Base-by-base conservation (phyloP, 1,140 invertebrate species). In the Leptinotarsa undecemlineata region DNA sequence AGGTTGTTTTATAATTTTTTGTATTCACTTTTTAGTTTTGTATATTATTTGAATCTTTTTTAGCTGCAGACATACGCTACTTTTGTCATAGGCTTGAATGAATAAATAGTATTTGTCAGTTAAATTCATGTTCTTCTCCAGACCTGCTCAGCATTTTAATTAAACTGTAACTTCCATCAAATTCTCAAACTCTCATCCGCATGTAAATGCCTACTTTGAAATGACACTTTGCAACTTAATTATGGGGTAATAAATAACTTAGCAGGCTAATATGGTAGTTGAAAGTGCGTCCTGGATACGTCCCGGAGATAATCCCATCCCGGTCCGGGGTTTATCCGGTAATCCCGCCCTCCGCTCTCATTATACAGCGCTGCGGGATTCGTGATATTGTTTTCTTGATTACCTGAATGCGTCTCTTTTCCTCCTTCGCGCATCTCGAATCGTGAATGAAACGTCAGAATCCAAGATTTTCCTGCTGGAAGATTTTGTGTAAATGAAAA, bases 341-440 rank as follows among this genome's bases (percentile, higher is more conserved):
- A 68, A 72, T 67, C 64, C 74, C 72, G 76, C 57, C 79, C 74
- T 75, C 80, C 79, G 77, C 75, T 74, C 77, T 81, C 81, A 82
- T 82, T 82, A 82, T 82, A 77, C 81, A 64, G 75, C 81, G 69
- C 81, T 70, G 78, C 80, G 72, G 81, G 81, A 79, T 74, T 77
- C 80, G 76, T 74, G 78, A 82, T 81, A 82, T 82, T 82, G 81
- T 82, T 82, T 82, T 82, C 81, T 82, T 82, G 81, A 82, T 82
- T 82, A 81, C 81, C 78, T 82, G 80, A 17, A 15, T 8, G 15
- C 15, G n/a, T 19, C 15, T 17, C 51, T 57, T 57, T 8, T 57
- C 51, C n/a, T 17, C 6, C 51, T 57, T 57, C 51, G 51, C 14
- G 51, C 51, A 57, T 17, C 33, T n/a, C n/a, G 51, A 57, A 57